A percentile compares a stretch with the other conserved stretches of the same genome.
Conservation (phyloP, 30 jellyfish, hydroid and myxozoan species). For the Rhopilema esculentum region DNA sequence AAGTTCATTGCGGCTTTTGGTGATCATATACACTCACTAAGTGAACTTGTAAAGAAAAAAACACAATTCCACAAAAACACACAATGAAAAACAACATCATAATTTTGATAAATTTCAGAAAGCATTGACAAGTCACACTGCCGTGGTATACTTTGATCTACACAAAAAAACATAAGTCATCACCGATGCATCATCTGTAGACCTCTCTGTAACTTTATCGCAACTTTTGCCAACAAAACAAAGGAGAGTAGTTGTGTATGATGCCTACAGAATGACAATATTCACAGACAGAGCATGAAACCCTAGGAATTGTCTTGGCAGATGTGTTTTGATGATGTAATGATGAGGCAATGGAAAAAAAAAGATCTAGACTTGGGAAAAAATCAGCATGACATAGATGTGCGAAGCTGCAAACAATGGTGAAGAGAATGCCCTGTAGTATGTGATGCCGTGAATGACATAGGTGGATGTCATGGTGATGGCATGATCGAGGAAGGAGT, state of each 20-base stretch:
- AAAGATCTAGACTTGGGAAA: too few species aligned
- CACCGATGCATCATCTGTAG: slow-evolving; percentile 63
- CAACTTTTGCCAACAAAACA: slow-evolving; percentile 47
- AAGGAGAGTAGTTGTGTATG: slow-evolving; percentile 44
- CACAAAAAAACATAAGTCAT: slow-evolving; percentile 32
- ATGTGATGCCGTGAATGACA: too few species aligned
- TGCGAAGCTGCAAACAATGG: too few species aligned
- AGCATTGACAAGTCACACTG: slow-evolving; percentile 38
- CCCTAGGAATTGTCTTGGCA: slow-evolving; percentile 53
- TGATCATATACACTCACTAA: slow-evolving; percentile 32
- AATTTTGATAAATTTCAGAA: slow-evolving; percentile 28
- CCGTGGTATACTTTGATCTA: slow-evolving; percentile 38
- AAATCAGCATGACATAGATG: too few species aligned
- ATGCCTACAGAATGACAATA: slow-evolving; percentile 55
- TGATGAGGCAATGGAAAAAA: too few species aligned
- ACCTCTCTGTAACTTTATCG: slow-evolving; percentile 42
- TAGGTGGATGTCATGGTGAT: too few species aligned
- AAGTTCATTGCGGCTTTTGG: slow-evolving; percentile 32
- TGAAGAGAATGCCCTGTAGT: too few species aligned
- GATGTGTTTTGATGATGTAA: too few species aligned
- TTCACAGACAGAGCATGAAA: slow-evolving; percentile 63
- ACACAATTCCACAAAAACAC: slow-evolving; percentile 44
- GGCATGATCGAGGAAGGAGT: too few species aligned
- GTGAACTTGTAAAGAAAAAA: slow-evolving; percentile 49
- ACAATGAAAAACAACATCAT: slow-evolving; percentile 18